These are phyloP conservation scores for Sebastes matsubarae DNA, from an alignment of 2,797 vertebrate species.

Conservation along the genomic window DNA sequence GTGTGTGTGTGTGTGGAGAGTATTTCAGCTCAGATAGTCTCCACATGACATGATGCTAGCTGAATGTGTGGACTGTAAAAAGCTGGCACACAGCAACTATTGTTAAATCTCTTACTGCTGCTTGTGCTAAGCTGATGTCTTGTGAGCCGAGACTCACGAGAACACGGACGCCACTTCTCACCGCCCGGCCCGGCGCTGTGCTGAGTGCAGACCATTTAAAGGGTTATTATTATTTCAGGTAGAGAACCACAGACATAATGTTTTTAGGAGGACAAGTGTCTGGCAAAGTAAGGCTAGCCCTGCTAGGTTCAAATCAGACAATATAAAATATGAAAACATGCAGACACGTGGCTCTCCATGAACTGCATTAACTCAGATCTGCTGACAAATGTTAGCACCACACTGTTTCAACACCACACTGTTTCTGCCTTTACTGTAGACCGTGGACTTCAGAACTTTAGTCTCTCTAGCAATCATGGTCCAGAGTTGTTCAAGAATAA, in stretches of 20 bases:
- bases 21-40: conserved; percentile 21
- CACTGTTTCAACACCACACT: background rate
- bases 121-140: conserved; percentile 8
- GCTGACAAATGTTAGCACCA: too few relatives aligned
- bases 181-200: background rate
- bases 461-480: background rate
- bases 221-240: conserved; percentile 25
- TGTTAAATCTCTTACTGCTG: conserved; percentile 30
- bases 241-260: background rate
- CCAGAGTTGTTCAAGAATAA: background rate
- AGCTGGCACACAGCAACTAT: conserved; percentile 14
- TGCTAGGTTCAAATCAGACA: background rate
- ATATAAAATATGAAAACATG: background rate
- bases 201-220: conserved; percentile 3
- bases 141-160: background rate
- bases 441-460: background rate
- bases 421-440: background rate
- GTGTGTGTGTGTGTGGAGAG: conserved; percentile 3
- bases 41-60: conserved; percentile 39
- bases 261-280: background rate
- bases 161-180: background rate
- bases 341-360: background rate
- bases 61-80: conserved; percentile 34
- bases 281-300: background rate
- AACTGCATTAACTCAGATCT: background rate